A percentile compares a stretch with the other conserved stretches of the same genome.
Evolutionary conservation across 2,797 vertebrate genomes (phyloP).

Genomic region (Clarias pachynema): DNA sequence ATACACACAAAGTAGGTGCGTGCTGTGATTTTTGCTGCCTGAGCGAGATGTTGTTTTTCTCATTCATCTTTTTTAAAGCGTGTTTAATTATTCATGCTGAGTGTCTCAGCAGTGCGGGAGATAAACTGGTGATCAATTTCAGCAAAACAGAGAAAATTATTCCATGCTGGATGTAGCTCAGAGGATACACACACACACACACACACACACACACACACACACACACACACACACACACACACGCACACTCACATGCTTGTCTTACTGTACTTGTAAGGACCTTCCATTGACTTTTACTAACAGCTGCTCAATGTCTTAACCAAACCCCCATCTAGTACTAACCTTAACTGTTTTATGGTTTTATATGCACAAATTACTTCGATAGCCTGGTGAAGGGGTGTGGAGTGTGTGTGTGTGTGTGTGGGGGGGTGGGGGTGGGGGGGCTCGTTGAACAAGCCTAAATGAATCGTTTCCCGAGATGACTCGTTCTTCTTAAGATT

Average conservation of each 20-base stretch:
- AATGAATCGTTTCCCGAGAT: too few relatives aligned
- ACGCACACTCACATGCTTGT: neutral
- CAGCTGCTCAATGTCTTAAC: neutral
- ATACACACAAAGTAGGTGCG: neutral
- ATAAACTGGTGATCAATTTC: slow-evolving; percentile 57
- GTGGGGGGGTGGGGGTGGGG: too few relatives aligned
- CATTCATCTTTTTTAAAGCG: slow-evolving; percentile 73
- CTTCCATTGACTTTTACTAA: neutral
- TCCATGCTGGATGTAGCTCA: neutral
- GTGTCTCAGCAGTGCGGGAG: slow-evolving; percentile 60
- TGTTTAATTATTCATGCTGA: slow-evolving; percentile 74
- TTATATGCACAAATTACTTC: too few relatives aligned
- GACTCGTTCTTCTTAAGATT: too few relatives aligned
- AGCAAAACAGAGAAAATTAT: slow-evolving; percentile 16
- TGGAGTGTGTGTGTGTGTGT: too few relatives aligned
- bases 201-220: neutral
- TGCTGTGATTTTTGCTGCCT: slow-evolving; percentile 39
- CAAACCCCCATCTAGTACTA: neutral
- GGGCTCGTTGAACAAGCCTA: too few relatives aligned
- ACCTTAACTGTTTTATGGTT: neutral
- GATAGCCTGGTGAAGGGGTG: too few relatives aligned
- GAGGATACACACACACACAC: neutral
- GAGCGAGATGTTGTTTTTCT: slow-evolving; percentile 67
- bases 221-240: neutral
- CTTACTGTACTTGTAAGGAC: neutral